A percentile compares a stretch with the other conserved stretches of the same genome.
Evolutionary conservation across 2,113 vertebrate genomes (phyloP).

Genomic region (rat (Rattus norvegicus)): DNA sequence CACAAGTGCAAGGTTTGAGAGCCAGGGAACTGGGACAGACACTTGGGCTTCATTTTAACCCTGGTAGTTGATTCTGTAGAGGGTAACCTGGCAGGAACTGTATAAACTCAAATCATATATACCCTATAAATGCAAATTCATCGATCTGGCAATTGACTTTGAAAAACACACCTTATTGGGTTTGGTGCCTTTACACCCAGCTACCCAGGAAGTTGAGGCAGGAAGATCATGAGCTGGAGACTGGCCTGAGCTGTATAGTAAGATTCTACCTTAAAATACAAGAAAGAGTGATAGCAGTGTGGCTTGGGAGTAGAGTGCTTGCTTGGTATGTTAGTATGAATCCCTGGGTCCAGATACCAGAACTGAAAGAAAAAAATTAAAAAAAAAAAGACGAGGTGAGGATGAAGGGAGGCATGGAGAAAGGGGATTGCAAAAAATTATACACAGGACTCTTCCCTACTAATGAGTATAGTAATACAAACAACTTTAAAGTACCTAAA

Average conservation of each 20-base stretch:
- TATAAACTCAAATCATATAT: conserved; percentile 53
- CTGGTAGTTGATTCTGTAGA: neutral
- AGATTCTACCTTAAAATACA: neutral
- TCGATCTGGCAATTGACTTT: neutral
- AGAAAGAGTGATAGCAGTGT: neutral
- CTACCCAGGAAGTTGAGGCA: neutral
- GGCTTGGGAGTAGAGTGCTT: neutral
- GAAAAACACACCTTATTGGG: conserved; percentile 8
- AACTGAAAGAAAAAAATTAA: neutral
- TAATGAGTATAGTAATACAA: neutral
- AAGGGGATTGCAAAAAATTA: neutral
- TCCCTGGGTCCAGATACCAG: neutral
- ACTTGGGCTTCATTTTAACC: neutral
- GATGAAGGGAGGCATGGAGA: neutral
- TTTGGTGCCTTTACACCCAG: neutral
- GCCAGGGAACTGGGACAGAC: conserved; percentile 6
- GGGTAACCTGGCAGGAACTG: neutral
- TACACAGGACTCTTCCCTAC: neutral
- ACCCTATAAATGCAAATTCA: conserved; percentile 31
- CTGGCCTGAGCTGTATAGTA: neutral
- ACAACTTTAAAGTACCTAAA: conserved; percentile 31
- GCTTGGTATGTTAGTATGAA: neutral
- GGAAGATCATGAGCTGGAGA: neutral
- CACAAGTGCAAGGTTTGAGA: conserved; percentile 26
- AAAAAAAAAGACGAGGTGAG: neutral